Evolutionary conservation across 1,140 invertebrate genomes (phyloP), one percentile per base, ranked within the genome.

Genomic region (Antheraea pernyi): DNA sequence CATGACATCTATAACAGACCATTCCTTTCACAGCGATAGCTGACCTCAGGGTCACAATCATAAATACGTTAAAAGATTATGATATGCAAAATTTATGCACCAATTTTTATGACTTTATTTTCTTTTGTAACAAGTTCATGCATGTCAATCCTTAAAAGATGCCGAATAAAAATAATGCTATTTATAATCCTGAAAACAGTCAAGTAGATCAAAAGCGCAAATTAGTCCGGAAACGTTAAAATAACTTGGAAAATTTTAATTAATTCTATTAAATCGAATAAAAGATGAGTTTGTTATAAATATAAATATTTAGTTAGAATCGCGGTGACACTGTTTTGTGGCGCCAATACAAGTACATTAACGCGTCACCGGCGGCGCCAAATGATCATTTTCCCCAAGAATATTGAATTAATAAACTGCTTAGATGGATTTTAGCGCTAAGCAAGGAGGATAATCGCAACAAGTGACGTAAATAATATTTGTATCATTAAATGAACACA

Each of bases 361-460:
- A 22, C 19, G 18, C 64, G 64, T 65, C 64, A 65, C 64, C 42
- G 61, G n/a, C 42, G 61, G n/a, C 64, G 42, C 10, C 18, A 42
- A 10, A 19, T 19, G 19, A 65, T 65, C 9, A 48, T 46, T 65
- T 48, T 63, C 18, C 61, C 61, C 42, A 53, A 22, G 64, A 42
- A 48, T 65, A 10, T 65, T 39, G 37, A 30, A 42, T 64, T 64
- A 61, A 36, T 46, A 65, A 65, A 48, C 37, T 65, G 48, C 18
- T 19, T 65, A 42, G 64, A 65, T 19, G 19, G 53, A 65, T 65
- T 64, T 39, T 65, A 19, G 61, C 37, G 61, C 9, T 42, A 53
- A 65, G 53, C 46, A 65, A 42, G 46, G 18, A 53, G 39, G 11
- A 42, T 22, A 13, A 22, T 65, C 64, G 8, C n/a, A 18, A 42